Conservation (phyloP, 2,888 invertebrate genomes). For the Aporophyla lueneburgensis region DNA sequence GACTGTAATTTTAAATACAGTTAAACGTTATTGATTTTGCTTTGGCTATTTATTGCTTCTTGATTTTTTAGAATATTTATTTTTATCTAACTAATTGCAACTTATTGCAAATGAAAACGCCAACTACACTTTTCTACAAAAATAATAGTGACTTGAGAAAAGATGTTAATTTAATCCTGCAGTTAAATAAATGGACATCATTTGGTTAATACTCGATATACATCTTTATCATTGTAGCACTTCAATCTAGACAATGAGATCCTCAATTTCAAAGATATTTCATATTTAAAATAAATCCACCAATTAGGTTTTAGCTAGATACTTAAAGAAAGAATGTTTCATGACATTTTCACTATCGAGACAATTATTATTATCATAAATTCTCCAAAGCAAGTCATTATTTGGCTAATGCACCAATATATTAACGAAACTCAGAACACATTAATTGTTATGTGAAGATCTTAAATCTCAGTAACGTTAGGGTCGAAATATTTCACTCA, state of each 20-base stretch:
- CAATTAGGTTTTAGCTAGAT: background rate
- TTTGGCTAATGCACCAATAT: conserved; percentile 39
- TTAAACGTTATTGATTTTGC: conserved; percentile 42
- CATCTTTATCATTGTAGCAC: background rate
- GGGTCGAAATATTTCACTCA: conserved; percentile 51
- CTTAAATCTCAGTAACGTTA: conserved; percentile 53
- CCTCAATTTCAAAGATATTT: background rate
- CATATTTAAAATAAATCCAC: background rate
- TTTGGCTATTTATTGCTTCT: background rate
- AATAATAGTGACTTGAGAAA: background rate
- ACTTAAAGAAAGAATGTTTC: background rate
- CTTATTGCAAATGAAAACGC: background rate
- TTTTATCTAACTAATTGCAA: background rate
- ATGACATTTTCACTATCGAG: background rate
- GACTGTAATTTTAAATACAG: conserved; percentile 48
- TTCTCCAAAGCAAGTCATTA: conserved; percentile 24
- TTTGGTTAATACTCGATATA: background rate
- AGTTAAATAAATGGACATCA: background rate
- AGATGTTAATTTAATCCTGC: too few relatives aligned
- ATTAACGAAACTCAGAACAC: conserved; percentile 31
- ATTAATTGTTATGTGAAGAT: conserved; percentile 46
- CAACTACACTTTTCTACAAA: background rate
- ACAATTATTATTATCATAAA: conserved; percentile 11
- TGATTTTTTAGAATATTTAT: background rate
- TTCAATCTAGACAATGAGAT: background rate